Conservation (phyloP, 2,113 vertebrate species). For the Nothoprocta perdicaria region DNA sequence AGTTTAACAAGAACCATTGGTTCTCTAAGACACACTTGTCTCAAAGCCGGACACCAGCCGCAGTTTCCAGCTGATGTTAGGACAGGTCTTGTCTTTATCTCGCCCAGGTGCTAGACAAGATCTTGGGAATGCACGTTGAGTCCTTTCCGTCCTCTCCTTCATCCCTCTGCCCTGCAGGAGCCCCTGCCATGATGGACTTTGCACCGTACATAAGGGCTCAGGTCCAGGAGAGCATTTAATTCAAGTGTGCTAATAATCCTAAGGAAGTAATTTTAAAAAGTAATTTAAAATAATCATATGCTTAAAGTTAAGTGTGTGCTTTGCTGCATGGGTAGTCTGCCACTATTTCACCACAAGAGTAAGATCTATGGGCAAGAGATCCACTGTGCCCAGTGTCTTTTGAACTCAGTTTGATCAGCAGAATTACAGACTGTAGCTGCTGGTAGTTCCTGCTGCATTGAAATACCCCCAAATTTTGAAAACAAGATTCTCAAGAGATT, state of each 20-base stretch:
- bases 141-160: neutral
- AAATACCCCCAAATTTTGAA: neutral
- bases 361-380: neutral
- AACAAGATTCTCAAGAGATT: constrained; percentile 38
- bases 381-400: neutral
- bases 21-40: neutral
- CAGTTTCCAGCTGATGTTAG: neutral
- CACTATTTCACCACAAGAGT: neutral
- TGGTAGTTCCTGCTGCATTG: neutral
- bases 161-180: neutral
- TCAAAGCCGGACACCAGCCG: neutral
- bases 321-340: constrained; percentile 6
- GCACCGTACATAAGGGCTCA: neutral
- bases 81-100: neutral
- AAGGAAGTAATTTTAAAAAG: constrained; percentile 49
- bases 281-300: constrained; percentile 44
- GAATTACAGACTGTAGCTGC: neutral
- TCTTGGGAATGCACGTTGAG: neutral
- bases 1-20: neutral
- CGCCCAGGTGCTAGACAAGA: neutral
- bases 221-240: constrained; percentile 21
- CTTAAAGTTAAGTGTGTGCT: constrained; percentile 36
- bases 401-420: neutral
- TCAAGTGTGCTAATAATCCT: constrained; percentile 54
- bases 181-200: neutral